Evolutionary conservation across 2,797 vertebrate species (phyloP), one percentile per base, ranked within the genome.

Genomic region (Nyctalus aviator): DNA sequence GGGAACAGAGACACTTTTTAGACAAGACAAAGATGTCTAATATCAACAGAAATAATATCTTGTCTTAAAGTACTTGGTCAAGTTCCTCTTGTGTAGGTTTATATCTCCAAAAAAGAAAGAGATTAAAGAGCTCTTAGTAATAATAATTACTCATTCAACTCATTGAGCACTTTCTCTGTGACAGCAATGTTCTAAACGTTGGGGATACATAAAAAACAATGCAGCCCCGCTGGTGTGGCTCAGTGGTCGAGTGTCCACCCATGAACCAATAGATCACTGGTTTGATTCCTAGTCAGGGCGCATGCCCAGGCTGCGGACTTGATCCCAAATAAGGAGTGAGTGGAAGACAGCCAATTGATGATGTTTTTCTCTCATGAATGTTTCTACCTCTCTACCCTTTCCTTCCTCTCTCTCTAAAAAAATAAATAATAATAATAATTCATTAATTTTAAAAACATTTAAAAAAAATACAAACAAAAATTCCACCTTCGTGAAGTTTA

Each of bases 71-170:
- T 48, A 64, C 46, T 73, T 95, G 72, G 32, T 10, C 48, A 76
- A 66, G 6, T 86, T 90, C 35, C 69, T 94, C 79, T 89, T 90
- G 15, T 44, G 14, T 73, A 86, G 71, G 18, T 68, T 86, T n/a
- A 69, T 73, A 62, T 41, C 25, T 91, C 81, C 11, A 48, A 83
- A 84, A 92, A 75, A 91, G 25, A 50, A 79, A 94, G 41, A 84
- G 18, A 21, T 84, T 35, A 66, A 93, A 94, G 69, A 46, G 14
- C 14, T 73, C 57, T 87, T 62, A 92, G 32, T 75, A 84, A 83
- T 14, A 75, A 73, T 57, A 89, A 64, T 46, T 83, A 44, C 62
- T 86, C 32, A 83, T 83, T 82, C 17, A 88, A 84, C 46, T 87
- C 81, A 44, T 48, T 82, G 62, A 88, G 21, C 32, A 90, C 69